Evolutionary conservation across 2,797 vertebrate species (phyloP).

Genomic region (Saxicola maurus): DNA sequence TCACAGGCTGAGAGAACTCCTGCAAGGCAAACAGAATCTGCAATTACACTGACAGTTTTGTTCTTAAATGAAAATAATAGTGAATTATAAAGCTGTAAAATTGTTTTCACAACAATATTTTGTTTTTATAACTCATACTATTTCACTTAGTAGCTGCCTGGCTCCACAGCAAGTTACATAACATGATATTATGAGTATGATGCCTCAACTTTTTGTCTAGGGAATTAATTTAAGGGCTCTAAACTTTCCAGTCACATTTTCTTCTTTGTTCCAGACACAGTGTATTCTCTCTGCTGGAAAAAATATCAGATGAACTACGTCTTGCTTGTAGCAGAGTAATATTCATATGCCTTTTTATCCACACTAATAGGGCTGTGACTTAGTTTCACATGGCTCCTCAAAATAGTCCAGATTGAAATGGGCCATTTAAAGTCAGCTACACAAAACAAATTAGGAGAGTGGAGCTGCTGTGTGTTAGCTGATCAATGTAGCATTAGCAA

Average conservation of each 20-base stretch:
- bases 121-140: constrained; percentile 43
- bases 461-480: background rate
- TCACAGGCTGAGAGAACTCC: constrained; percentile 24
- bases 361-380: background rate
- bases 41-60: constrained; percentile 50
- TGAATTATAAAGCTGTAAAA: constrained; percentile 53
- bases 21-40: constrained; percentile 44
- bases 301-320: background rate
- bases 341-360: background rate
- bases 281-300: constrained; percentile 12
- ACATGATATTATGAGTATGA: constrained; percentile 29
- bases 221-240: constrained; percentile 53
- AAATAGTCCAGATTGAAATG: constrained; percentile 37
- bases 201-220: constrained; percentile 41
- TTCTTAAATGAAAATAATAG: constrained; percentile 51
- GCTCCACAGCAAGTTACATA: constrained; percentile 23
- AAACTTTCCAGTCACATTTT: constrained; percentile 46
- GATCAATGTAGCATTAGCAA: constrained; percentile 38
- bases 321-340: constrained; percentile 16
- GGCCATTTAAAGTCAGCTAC: constrained; percentile 18
- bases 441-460: constrained; percentile 44
- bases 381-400: constrained; percentile 21
- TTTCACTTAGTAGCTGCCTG: constrained; percentile 43
- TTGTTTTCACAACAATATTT: constrained; percentile 52
- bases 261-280: background rate